Base-by-base conservation (phyloP, 2,113 vertebrate species). In the Aldabrachelys gigantea region DNA sequence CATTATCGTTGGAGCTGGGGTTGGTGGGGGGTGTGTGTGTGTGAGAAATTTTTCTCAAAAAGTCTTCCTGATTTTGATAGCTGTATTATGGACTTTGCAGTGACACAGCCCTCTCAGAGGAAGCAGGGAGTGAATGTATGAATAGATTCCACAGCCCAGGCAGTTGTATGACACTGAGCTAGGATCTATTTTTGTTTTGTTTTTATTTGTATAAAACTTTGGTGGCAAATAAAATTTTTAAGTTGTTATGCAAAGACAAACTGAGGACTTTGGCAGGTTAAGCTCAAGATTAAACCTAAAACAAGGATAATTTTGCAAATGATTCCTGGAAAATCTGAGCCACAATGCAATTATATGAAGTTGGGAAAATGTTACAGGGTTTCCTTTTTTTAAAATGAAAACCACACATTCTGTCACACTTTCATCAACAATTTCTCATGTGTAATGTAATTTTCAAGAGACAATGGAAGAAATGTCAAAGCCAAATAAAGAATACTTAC, bases 401-500 rank as follows among this genome's bases (percentile, higher is more conserved):
- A 91, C 19, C 78, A 96, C 54, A 65, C 12, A 1, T 31, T 62
- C 29, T 95, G 69, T 92, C 92, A 97, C 57, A 95, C 94, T 95
- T 84, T 92, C 83, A 85, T 96, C 83, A 91, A 78, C 17, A 84
- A 62, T 88, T 96, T 83, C 84, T 85, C 50, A 80, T 87, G 88
- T 69, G 17, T 95, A 94, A 94, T 84, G 6, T 12, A 54, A 38
- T 96, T 93, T 89, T 54, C 84, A 72, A 89, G 65, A 85, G 56
- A 84, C 62, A 88, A 90, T 90, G 54, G 92, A 91, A 97, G 86
- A 96, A 89, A 95, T 80, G 21, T 89, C 88, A 95, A 97, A 97
- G 87, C 47, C 88, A 83, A 83, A 85, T 38, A 85, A 91, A 94
- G 62, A 92, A 86, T 79, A 81, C 78, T 91, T 91, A 29, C 6